These are phyloP conservation scores for Enteromius viviparus DNA, from an alignment of 2,797 vertebrate genomes.

Conservation along the genomic window DNA sequence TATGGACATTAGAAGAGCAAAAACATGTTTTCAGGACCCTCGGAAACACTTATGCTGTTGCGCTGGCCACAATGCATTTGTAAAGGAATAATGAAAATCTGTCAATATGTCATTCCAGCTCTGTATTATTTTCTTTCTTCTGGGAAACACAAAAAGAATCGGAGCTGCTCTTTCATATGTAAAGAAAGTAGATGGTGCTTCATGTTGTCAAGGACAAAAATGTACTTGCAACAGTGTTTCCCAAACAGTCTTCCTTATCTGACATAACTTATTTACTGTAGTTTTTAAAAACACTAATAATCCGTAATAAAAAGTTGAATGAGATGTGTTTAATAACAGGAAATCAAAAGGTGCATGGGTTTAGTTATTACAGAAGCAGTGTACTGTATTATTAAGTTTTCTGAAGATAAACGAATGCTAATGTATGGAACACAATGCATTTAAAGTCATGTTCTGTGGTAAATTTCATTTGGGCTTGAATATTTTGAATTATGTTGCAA, in stretches of 20 bases:
- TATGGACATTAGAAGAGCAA: slow-evolving; percentile 42
- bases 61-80: slow-evolving; percentile 27
- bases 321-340: not conserved
- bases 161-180: not conserved
- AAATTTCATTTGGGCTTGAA: not conserved
- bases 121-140: slow-evolving; percentile 30
- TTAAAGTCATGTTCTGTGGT: not conserved
- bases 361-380: not conserved
- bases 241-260: not conserved
- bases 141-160: slow-evolving; percentile 7
- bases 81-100: slow-evolving; percentile 24
- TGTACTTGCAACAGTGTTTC: not conserved
- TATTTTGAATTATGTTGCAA: not conserved
- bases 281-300: not conserved
- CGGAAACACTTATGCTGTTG: slow-evolving; percentile 28
- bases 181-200: slow-evolving; percentile 6
- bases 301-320: not conserved
- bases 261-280: not conserved
- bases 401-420: not conserved
- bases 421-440: not conserved
- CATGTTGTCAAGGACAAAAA: not conserved
- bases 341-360: not conserved
- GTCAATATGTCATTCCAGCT: slow-evolving; percentile 35
- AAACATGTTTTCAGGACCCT: slow-evolving; percentile 35
- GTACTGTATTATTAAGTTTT: not conserved